These are phyloP conservation scores for Gadopsis marmoratus DNA, from an alignment of 2,797 vertebrate genomes.

Conservation along the genomic window DNA sequence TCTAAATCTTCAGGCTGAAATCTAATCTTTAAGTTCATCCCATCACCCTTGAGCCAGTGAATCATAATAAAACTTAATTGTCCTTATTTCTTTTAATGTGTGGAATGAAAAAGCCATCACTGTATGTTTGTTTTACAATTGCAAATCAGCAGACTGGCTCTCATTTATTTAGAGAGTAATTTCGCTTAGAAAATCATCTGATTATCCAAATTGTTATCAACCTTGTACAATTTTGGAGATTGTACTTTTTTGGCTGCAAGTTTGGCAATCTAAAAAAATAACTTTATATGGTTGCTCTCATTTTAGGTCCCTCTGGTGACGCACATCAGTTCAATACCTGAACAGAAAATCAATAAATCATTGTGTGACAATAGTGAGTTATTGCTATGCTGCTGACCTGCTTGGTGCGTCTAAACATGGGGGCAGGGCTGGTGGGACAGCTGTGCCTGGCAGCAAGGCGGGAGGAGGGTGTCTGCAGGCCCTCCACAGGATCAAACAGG, in stretches of 20 bases:
- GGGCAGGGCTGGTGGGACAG: conserved; percentile 94
- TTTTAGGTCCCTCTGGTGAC: neutral
- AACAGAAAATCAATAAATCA: neutral
- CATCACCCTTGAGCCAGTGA: neutral
- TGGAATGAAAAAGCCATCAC: neutral
- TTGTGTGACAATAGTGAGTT: neutral
- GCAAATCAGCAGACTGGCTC: neutral
- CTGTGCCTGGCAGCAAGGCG: conserved; percentile 89
- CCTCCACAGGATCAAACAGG: conserved; percentile 93
- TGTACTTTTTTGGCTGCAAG: neutral
- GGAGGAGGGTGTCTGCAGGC: conserved; percentile 83
- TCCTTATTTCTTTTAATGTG: neutral
- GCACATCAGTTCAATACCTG: neutral
- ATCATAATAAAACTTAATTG: neutral
- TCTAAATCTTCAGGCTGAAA: neutral
- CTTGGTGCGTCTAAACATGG: conserved; percentile 97
- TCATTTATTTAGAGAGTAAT: neutral
- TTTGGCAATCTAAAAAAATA: neutral
- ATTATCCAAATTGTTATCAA: neutral
- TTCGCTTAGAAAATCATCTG: neutral
- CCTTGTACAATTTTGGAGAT: neutral
- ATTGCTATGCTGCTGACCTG: conserved; percentile 86
- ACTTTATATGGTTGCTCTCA: neutral
- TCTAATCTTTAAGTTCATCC: neutral
- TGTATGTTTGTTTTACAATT: neutral